Base-by-base conservation (phyloP, 2,888 invertebrate species). In the Acanthosepion lycidas region DNA sequence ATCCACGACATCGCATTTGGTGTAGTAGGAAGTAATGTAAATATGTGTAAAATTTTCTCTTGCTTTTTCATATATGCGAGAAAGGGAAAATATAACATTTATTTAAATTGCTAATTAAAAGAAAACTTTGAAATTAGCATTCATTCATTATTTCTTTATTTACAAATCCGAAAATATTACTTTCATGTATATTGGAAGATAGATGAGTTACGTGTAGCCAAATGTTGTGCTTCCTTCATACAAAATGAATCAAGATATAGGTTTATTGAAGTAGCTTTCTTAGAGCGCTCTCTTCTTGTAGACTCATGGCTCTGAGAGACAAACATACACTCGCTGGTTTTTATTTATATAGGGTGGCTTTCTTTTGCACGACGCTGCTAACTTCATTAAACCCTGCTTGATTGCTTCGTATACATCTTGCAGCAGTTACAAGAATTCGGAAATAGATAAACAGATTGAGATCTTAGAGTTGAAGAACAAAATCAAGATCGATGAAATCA, bases 371-470 rank as follows among this genome's bases (percentile, higher is more conserved):
- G 78, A 33, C 33, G 78, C n/a, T 9, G n/a, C 78, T 78, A 78
- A 78, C n/a, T 78, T 78, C 78, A 78, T 78, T 78, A 78, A 78
- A 33, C 78, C 78, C 15, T 33, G 33, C 78, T 78, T 78, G 78
- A 78, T 78, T 78, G n/a, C 78, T n/a, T n/a, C n/a, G n/a, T 78
- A 33, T 78, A 78, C 78, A 15, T 78, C 78, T 78, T 78, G 78
- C 78, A 78, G 78, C 78, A 78, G n/a, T 78, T 78, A 78, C 78
- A 78, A 18, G 78, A 78, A 78, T 33, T 78, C 28, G 12, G 78
- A 78, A 78, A n/a, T 23, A 78, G 78, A 78, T 78, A 78, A 78
- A 78, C 78, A 78, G 78, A 78, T n/a, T 78, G n/a, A 78, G n/a
- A 78, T 78, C 78, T 78, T n/a, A 8, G 18, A 78, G 78, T 9